Conservation (phyloP, 30 jellyfish, hydroid and myxozoan genomes). For the Nemopilema nomurai region DNA sequence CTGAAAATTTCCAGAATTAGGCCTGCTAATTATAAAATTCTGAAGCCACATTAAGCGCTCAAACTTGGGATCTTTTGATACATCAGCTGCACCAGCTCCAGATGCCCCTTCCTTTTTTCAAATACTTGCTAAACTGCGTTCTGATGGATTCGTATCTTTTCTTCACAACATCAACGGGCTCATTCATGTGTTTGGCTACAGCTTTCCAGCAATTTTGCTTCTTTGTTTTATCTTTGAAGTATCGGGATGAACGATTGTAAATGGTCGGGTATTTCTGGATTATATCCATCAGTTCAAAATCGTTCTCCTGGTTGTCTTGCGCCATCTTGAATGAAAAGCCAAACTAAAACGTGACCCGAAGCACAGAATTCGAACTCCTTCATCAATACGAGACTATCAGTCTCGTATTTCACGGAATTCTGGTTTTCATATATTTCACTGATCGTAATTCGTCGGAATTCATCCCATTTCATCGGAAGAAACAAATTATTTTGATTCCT, state of each 20-base stretch:
- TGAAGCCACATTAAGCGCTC: conserved; percentile 44
- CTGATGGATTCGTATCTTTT: conserved; percentile 36
- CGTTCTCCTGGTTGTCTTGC: conserved; percentile 1
- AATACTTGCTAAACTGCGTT: conserved; percentile 35
- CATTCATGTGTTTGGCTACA: conserved; percentile 1
- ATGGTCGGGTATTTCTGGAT: conserved; percentile 7
- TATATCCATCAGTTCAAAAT: conserved; percentile 12
- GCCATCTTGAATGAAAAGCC: background rate
- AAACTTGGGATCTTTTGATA: conserved; percentile 8
- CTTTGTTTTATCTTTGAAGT: background rate
- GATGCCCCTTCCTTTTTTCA: conserved; percentile 51
- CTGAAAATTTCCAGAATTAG: background rate
- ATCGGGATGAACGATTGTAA: conserved; percentile 8
- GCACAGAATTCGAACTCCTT: background rate
- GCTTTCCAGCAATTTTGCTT: conserved; percentile 32
- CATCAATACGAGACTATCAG: conserved; percentile 6
- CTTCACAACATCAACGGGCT: conserved; percentile 19
- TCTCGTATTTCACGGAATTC: conserved; percentile 6
- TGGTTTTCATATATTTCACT: conserved; percentile 5
- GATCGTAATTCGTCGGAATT: conserved; percentile 26
- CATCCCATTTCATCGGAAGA: conserved; percentile 31
- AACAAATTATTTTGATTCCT: conserved; percentile 27
- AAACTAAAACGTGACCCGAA: background rate
- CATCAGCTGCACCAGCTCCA: conserved; percentile 48
- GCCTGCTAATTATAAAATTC: conserved; percentile 10